Evolutionary conservation across 2,113 vertebrate genomes (phyloP), one percentile per base, ranked within the genome.

Genomic region (Ailurus styani): DNA sequence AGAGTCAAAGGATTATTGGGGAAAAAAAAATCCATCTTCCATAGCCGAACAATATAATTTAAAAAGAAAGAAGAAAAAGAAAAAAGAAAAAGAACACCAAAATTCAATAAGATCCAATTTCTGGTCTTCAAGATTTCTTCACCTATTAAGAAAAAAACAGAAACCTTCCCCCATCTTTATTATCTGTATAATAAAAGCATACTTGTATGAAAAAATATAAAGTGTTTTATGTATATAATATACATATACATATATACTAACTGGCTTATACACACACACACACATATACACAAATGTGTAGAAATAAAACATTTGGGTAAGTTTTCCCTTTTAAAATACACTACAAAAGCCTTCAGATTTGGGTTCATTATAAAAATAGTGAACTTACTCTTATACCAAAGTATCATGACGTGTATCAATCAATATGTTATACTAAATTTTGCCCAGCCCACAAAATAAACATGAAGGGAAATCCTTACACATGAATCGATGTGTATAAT

Each of bases 71-170:
- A 83, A 64, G 27, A 10, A 70, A 93, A 89, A 91, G 21, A 40
- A 68, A 94, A 92, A 88, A 62, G 4, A 47, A 90, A 83, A 95
- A 97, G 79, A 93, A 47, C 92, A 96, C 45, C 96, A 98, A 98
- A 98, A 99, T 98, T 98, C 98, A 98, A 92, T 98, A 98, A 98
- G 99, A 98, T 99, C 99, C 99, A 99, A 98, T 99, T 99, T 99
- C 99, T 97, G 98, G 98, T 99, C 99, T 99, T 99, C 98, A 98
- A 98, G 99, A 98, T 98, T 98, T 99, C 99, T 99, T 99, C 99
- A 99, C 99, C 99, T 99, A 99, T 99, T 98, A 99, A 97, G 98
- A 98, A 99, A 98, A 99, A 99, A 98, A 99, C 98, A 99, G 99
- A 99, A 98, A 99, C 97, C 98, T 99, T 98, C 98, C 99, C 99